These are phyloP conservation scores for Drosophila persimilis DNA, from an alignment of 1,140 invertebrate species.

Conservation along the genomic window DNA sequence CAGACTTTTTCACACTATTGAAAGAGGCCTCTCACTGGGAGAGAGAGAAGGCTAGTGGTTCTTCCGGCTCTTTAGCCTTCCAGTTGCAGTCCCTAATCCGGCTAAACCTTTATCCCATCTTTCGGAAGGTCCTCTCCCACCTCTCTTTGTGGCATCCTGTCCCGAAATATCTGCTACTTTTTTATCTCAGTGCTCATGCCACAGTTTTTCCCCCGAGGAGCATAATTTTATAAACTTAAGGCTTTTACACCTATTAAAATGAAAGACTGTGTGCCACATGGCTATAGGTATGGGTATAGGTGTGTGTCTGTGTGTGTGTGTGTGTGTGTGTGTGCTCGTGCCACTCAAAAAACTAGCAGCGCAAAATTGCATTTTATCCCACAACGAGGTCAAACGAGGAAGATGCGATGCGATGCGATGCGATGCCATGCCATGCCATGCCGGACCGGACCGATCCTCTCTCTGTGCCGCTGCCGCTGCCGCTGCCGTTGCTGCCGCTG, in stretches of 20 bases:
- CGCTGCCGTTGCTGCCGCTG: conserved; percentile 9
- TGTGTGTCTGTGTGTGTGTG: conserved; percentile 25
- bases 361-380: conserved; percentile 69
- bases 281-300: conserved; percentile 8
- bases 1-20: too few species aligned
- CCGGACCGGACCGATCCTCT: not conserved
- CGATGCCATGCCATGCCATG: conserved; percentile 5
- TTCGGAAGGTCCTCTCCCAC: not conserved
- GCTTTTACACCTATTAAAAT: conserved; percentile 72
- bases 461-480: conserved; percentile 12
- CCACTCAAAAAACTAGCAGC: conserved; percentile 66
- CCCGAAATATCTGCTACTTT: not conserved
- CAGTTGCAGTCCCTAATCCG: too few species aligned
- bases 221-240: conserved; percentile 73
- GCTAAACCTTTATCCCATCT: too few species aligned
- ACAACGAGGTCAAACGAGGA: conserved; percentile 38
- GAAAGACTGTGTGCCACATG: conserved; percentile 2
- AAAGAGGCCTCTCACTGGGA: too few species aligned
- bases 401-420: conserved; percentile 2
- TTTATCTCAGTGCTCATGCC: conserved; percentile 12
- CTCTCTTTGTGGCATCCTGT: not conserved
- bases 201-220: conserved; percentile 27
- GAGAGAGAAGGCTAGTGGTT: too few species aligned
- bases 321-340: conserved; percentile 35
- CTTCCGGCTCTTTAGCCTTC: too few species aligned